Evolutionary conservation across 1,140 invertebrate genomes (phyloP).

Genomic region (Caenorhabditis brenneri): DNA sequence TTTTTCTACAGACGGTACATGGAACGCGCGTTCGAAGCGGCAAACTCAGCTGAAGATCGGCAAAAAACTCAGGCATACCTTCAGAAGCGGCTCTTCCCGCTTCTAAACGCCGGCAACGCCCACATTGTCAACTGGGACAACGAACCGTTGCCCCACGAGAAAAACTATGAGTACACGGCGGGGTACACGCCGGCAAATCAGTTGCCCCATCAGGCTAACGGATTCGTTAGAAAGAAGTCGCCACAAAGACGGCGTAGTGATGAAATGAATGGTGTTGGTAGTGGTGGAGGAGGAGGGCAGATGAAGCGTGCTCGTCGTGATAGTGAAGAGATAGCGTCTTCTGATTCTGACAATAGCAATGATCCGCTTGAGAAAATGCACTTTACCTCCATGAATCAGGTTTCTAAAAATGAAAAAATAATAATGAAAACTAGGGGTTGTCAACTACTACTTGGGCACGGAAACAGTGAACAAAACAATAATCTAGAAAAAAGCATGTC

Average conservation of each 20-base stretch:
- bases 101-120: constrained; percentile 60
- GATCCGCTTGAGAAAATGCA: constrained; percentile 37
- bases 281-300: constrained; percentile 16
- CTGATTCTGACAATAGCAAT: constrained; percentile 40
- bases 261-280: neutral
- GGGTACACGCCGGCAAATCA: constrained; percentile 55
- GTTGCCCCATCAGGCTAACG: constrained; percentile 10
- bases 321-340: constrained; percentile 25
- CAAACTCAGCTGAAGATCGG: constrained; percentile 52
- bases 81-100: constrained; percentile 52
- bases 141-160: constrained; percentile 60
- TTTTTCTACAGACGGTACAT: constrained; percentile 55
- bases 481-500: neutral
- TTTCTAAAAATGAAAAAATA: neutral
- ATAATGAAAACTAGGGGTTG: neutral
- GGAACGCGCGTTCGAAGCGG: constrained; percentile 57
- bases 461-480: neutral
- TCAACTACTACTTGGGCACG: constrained; percentile 16
- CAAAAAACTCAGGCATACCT: constrained; percentile 57
- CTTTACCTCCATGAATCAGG: constrained; percentile 22
- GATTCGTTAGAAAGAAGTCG: constrained; percentile 31
- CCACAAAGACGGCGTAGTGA: constrained; percentile 20
- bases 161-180: constrained; percentile 52
- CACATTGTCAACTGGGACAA: constrained; percentile 59
- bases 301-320: constrained; percentile 30